These are phyloP conservation scores for Parelbella ahira DNA, from an alignment of 2,888 invertebrate species.

Conservation along the genomic window DNA sequence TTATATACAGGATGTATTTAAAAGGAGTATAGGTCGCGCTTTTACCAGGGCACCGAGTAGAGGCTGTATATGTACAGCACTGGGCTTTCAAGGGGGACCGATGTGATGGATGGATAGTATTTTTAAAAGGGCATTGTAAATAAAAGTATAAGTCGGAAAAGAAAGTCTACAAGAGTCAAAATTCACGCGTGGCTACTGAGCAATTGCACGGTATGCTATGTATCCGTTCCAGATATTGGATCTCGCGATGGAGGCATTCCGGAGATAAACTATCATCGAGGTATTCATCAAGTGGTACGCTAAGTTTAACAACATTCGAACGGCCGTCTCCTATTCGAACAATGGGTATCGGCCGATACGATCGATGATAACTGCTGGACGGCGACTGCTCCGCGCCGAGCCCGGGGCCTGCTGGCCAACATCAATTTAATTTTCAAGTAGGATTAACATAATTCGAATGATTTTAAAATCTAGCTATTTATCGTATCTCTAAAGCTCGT, in stretches of 20 bases:
- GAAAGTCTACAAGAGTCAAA: neutral
- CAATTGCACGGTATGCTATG: constrained; percentile 13
- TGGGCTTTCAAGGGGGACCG: too few relatives aligned
- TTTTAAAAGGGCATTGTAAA: too few relatives aligned
- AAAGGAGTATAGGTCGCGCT: too few relatives aligned
- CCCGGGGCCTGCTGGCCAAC: constrained; percentile 17
- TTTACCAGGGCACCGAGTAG: too few relatives aligned
- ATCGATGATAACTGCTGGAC: constrained; percentile 50
- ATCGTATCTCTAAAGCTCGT: too few relatives aligned
- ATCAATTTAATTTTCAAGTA: too few relatives aligned
- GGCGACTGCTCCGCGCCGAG: constrained; percentile 36
- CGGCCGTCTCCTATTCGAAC: constrained; percentile 43
- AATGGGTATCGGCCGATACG: constrained; percentile 56
- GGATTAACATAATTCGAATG: too few relatives aligned
- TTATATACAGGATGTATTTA: neutral
- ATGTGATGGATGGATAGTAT: too few relatives aligned
- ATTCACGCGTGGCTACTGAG: constrained; percentile 9
- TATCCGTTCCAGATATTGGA: constrained; percentile 26
- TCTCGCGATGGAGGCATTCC: constrained; percentile 38
- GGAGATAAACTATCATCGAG: constrained; percentile 46
- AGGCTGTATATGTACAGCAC: too few relatives aligned
- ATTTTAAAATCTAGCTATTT: too few relatives aligned
- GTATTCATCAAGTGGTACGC: constrained; percentile 49
- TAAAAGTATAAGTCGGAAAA: too few relatives aligned
- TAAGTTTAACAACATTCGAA: constrained; percentile 51